phyloP scores from a whole-genome alignment of 2,797 vertebrate species.

The Argentina silus region DNA sequence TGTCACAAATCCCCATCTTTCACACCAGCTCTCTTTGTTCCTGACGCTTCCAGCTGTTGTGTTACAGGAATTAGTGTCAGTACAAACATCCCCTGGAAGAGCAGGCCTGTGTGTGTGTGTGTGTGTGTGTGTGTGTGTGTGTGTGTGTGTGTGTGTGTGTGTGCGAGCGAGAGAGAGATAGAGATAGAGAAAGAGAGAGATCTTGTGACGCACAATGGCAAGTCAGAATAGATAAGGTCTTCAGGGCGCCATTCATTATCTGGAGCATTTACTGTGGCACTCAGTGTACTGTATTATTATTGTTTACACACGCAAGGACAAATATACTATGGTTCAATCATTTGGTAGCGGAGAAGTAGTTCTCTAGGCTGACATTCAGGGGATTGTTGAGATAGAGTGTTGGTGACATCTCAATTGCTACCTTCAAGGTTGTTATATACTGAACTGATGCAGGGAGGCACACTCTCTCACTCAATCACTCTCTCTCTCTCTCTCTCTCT shows the following conservation, averaged over 20 bases:
- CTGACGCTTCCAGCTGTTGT: no score
- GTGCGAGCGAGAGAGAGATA: no score
- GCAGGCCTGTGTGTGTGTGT: no score
- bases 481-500: no score
- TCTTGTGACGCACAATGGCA: no score
- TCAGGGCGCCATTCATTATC: no score
- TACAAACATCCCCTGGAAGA: no score
- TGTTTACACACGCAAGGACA: background rate
- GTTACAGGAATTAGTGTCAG: no score
- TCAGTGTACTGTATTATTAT: background rate
- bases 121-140: conserved; percentile 15
- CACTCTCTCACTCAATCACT: background rate
- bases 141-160: background rate
- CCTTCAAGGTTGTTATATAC: background rate
- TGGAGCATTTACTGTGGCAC: no score
- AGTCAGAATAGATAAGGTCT: background rate
- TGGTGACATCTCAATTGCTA: background rate
- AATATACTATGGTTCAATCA: background rate
- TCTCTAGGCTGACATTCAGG: background rate
- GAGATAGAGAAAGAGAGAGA: no score
- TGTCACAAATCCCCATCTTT: no score
- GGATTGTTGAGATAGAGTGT: background rate
- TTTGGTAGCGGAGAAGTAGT: background rate
- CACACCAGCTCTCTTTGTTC: no score
- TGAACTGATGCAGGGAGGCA: background rate